Evolutionary conservation across 1,140 invertebrate species (phyloP).

Genomic region (Solen grandis): DNA sequence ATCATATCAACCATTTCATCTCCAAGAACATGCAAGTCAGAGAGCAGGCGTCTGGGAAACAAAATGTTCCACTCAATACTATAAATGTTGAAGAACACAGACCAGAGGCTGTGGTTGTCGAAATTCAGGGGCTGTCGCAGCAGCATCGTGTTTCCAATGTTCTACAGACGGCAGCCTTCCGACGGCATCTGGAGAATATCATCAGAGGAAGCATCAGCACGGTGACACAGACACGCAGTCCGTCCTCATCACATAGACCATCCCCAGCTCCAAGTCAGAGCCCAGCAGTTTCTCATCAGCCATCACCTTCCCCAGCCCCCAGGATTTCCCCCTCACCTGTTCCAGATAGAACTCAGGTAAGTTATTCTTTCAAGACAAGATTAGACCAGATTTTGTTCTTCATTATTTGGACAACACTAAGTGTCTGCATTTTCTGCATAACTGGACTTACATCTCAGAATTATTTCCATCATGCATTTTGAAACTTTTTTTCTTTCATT

Average conservation of each 20-base stretch:
- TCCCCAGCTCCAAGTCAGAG: neutral
- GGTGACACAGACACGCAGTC: conserved; percentile 35
- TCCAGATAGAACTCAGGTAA: conserved; percentile 31
- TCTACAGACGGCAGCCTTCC: conserved; percentile 66
- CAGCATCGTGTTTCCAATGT: conserved; percentile 70
- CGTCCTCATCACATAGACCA: neutral
- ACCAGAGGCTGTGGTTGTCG: conserved; percentile 73
- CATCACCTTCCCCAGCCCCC: neutral
- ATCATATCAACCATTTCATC: conserved; percentile 71
- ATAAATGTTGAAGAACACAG: conserved; percentile 70
- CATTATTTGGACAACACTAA: neutral
- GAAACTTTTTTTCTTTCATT: too few relatives aligned
- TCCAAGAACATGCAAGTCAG: conserved; percentile 59
- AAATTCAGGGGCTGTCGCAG: conserved; percentile 72
- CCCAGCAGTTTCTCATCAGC: neutral
- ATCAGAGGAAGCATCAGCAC: conserved; percentile 67
- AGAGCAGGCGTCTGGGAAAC: conserved; percentile 52
- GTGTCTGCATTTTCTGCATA: too few relatives aligned
- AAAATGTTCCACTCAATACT: conserved; percentile 66
- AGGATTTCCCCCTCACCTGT: conserved; percentile 1
- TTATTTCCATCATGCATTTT: too few relatives aligned
- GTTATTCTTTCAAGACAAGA: neutral
- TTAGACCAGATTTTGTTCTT: neutral
- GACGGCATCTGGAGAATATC: conserved; percentile 69
- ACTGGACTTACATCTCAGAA: too few relatives aligned